Percentiles rank a stretch among this genome's conserved stretches.
These are phyloP conservation scores for Forbesichthys agassizii DNA, from an alignment of 2,113 vertebrate genomes.

Conservation along the genomic window DNA sequence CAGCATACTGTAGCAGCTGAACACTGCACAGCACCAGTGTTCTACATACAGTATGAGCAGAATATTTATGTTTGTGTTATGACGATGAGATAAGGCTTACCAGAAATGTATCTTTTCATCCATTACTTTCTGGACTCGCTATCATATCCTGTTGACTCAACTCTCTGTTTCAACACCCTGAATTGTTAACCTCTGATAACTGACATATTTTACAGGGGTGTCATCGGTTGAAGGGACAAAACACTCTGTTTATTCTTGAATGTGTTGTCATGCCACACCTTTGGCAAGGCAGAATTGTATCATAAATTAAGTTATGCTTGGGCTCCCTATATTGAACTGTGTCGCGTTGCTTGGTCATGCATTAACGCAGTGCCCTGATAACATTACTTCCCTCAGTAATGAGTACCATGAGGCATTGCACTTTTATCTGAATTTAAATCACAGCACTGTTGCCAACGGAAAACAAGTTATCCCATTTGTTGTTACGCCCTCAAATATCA, in stretches of 20 bases:
- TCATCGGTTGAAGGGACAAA: slow-evolving; percentile 56
- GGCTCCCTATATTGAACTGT: not conserved
- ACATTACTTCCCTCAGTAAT: too few relatives aligned
- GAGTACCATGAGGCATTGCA: too few relatives aligned
- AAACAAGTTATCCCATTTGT: too few relatives aligned
- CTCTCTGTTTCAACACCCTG: slow-evolving; percentile 85
- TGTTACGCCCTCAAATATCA: too few relatives aligned
- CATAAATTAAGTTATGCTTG: not conserved
- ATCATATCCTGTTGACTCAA: slow-evolving; percentile 98
- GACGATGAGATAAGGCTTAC: slow-evolving; percentile 82
- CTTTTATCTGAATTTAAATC: too few relatives aligned
- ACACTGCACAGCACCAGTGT: not conserved
- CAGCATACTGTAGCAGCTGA: not conserved
- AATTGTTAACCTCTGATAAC: slow-evolving; percentile 73
- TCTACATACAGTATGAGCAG: not conserved
- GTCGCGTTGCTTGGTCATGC: too few relatives aligned
- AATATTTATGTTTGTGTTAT: slow-evolving; percentile 30
- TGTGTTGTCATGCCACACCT: slow-evolving; percentile 48
- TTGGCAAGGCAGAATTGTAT: slow-evolving; percentile 3
- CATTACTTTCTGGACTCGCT: slow-evolving; percentile 83
- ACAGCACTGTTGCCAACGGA: too few relatives aligned
- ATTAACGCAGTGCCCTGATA: too few relatives aligned
- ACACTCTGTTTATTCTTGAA: slow-evolving; percentile 57
- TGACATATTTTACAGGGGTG: slow-evolving; percentile 55
- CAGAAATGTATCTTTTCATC: slow-evolving; percentile 86